Evolutionary conservation across 1,140 invertebrate genomes (phyloP).

Genomic region (Papilio glaucus): DNA sequence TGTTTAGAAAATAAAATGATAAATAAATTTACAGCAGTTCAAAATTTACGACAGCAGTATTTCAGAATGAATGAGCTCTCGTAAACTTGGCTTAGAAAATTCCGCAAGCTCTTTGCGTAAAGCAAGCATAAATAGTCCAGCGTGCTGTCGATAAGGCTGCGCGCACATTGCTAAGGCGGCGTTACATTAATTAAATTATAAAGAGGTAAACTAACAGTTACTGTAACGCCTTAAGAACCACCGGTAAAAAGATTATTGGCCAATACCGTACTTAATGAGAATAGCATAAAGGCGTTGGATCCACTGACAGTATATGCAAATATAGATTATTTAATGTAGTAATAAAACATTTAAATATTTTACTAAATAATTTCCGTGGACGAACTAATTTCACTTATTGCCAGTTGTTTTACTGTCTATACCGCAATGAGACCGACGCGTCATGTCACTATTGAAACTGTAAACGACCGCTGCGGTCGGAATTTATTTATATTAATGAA

Average conservation of each 20-base stretch:
- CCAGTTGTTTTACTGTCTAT: not conserved
- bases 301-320: too few relatives aligned
- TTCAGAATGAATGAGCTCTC: slow-evolving; percentile 64
- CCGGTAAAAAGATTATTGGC: too few relatives aligned
- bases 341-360: not conserved
- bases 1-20: not conserved
- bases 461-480: not conserved
- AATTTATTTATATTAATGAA: slow-evolving; percentile 7
- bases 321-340: too few relatives aligned
- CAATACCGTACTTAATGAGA: too few relatives aligned
- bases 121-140: slow-evolving; percentile 69
- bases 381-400: not conserved
- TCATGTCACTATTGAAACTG: slow-evolving; percentile 15
- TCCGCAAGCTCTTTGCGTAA: slow-evolving; percentile 61
- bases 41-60: slow-evolving; percentile 45
- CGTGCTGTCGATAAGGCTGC: slow-evolving; percentile 53
- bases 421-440: not conserved
- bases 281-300: too few relatives aligned
- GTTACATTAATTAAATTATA: slow-evolving; percentile 34
- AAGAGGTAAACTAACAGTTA: not conserved
- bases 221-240: too few relatives aligned
- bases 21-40: slow-evolving; percentile 2
- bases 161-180: slow-evolving; percentile 42
- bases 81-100: slow-evolving; percentile 59
- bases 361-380: not conserved